Percentiles rank a stretch among this genome's conserved stretches.
Evolutionary conservation across 1,140 invertebrate species (phyloP).

Genomic region (Aphelinus atriplicis): DNA sequence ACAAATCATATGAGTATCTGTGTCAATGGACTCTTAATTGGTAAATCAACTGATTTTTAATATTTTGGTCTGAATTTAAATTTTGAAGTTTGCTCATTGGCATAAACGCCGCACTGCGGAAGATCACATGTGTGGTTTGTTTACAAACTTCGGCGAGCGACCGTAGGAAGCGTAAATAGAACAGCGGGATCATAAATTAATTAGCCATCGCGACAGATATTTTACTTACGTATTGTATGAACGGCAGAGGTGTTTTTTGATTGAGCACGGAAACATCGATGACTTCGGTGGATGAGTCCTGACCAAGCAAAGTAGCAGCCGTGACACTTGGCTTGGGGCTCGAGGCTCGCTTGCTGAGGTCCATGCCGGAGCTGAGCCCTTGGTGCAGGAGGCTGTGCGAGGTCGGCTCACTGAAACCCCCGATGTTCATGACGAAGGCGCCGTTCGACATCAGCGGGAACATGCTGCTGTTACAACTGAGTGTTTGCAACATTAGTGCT

Average conservation of each 20-base stretch:
- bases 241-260: slow-evolving; percentile 28
- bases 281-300: slow-evolving; percentile 47
- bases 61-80: no score
- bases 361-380: background rate
- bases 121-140: no score
- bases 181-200: no score
- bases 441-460: slow-evolving; percentile 44
- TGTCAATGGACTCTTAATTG: no score
- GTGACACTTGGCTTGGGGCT: slow-evolving; percentile 41
- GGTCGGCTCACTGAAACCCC: slow-evolving; percentile 20
- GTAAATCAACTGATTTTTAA: no score
- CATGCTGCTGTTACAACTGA: slow-evolving; percentile 26
- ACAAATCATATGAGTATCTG: no score
- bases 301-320: slow-evolving; percentile 43
- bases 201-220: no score
- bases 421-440: slow-evolving; percentile 41
- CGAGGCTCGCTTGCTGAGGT: background rate
- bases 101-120: no score
- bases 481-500: slow-evolving; percentile 37
- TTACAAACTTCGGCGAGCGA: no score
- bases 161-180: no score
- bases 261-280: slow-evolving; percentile 47
- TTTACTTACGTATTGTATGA: slow-evolving; percentile 48
- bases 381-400: background rate
- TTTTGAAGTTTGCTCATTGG: no score